Conservation (phyloP, 1,140 invertebrate species). For the Tetraneura akinire region DNA sequence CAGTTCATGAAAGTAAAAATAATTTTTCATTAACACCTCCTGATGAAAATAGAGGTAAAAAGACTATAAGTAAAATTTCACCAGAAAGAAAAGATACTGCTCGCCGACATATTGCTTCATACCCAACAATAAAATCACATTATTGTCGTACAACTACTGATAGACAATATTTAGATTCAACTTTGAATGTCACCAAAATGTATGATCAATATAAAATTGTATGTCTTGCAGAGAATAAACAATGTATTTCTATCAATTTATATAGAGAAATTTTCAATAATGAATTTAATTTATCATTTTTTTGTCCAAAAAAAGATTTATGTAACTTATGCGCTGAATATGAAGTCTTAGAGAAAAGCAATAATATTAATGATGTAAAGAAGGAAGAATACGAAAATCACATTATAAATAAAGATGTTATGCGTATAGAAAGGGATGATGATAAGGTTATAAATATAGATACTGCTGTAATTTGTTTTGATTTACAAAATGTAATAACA, state of each 20-base stretch:
- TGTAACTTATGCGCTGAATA: not conserved
- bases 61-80: not conserved
- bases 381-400: not conserved
- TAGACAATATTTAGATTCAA: not conserved
- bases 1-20: not conserved
- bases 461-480: not conserved
- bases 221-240: not conserved
- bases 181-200: not conserved
- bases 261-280: constrained; percentile 4
- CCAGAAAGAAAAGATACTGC: not conserved
- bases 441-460: not conserved
- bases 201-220: not conserved
- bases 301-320: not conserved
- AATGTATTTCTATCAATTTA: not conserved
- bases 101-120: not conserved
- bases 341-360: not conserved
- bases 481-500: not conserved
- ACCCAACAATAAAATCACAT: not conserved
- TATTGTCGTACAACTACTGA: not conserved
- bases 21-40: not conserved
- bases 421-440: not conserved
- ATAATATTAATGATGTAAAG: not conserved
- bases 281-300: not conserved
- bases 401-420: not conserved
- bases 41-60: not conserved